phyloP scores from a whole-genome alignment of 2,113 vertebrate species.

The Hyperoodon ampullatus region DNA sequence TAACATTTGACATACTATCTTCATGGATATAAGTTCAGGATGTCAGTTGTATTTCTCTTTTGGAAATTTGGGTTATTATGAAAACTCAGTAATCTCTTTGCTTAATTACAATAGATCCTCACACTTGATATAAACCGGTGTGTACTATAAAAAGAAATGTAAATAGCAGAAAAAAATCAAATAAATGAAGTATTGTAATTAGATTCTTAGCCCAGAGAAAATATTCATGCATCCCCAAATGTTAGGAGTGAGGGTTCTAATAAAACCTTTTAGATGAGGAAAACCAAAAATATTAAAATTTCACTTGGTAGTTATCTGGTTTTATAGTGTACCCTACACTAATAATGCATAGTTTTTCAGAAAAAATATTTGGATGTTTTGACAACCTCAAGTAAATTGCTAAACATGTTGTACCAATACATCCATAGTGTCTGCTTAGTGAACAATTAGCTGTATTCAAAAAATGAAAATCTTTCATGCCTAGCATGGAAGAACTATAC shows the following conservation, averaged over 20 bases:
- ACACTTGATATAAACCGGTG: not conserved
- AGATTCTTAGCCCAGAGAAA: not conserved
- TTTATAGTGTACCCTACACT: not conserved
- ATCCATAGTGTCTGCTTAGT: not conserved
- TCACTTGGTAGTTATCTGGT: not conserved
- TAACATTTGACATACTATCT: not conserved
- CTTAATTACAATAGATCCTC: not conserved
- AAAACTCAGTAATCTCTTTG: not conserved
- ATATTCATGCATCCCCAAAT: not conserved
- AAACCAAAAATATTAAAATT: too few relatives aligned
- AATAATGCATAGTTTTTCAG: not conserved
- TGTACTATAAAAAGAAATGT: not conserved
- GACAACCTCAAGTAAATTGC: conserved; percentile 1
- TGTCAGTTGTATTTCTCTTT: not conserved
- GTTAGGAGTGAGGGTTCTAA: not conserved
- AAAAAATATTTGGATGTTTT: not conserved
- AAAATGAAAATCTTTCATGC: conserved; percentile 14
- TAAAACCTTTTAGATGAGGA: not conserved
- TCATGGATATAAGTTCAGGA: not conserved
- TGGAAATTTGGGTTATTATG: not conserved
- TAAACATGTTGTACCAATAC: not conserved
- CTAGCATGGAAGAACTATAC: not conserved
- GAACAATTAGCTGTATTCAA: conserved; percentile 30
- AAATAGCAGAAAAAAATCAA: conserved; percentile 28
- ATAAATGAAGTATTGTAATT: not conserved